These are phyloP conservation scores for Oncorhynchus keta DNA, from an alignment of 2,113 vertebrate species.

Conservation along the genomic window DNA sequence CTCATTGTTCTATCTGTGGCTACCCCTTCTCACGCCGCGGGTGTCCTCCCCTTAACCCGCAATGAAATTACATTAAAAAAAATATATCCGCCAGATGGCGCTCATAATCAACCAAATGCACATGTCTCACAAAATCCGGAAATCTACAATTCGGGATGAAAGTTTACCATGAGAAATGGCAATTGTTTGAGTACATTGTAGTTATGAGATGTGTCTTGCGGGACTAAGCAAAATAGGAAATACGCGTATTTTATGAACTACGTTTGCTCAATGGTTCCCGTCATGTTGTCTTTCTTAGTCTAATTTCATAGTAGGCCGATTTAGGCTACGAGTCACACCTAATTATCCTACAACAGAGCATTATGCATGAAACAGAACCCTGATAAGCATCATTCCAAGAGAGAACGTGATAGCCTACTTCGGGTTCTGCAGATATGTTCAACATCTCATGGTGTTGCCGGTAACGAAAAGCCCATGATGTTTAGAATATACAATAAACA, in stretches of 20 bases:
- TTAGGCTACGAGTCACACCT: not conserved
- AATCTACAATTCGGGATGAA: not conserved
- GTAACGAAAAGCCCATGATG: not conserved
- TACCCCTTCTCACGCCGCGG: conserved; percentile 19
- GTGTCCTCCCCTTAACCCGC: conserved; percentile 74
- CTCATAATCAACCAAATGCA: conserved; percentile 55
- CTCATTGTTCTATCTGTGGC: no score
- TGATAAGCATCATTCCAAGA: not conserved
- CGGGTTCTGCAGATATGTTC: not conserved
- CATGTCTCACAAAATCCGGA: conserved; percentile 30
- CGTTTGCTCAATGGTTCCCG: not conserved
- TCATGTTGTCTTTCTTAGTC: not conserved
- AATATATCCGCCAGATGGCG: conserved; percentile 69
- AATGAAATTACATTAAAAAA: conserved; percentile 42
- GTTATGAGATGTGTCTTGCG: not conserved
- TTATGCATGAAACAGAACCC: not conserved
- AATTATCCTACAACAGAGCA: not conserved
- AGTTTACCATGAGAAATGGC: conserved; percentile 13
- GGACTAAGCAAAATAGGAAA: not conserved
- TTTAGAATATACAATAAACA: conserved; percentile 13
- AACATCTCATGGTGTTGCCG: not conserved
- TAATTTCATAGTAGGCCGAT: not conserved
- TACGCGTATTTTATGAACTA: not conserved
- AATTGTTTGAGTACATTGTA: conserved; percentile 15
- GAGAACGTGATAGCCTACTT: not conserved